Conservation (phyloP, 2,888 invertebrate species). For the Mythimna impura region DNA sequence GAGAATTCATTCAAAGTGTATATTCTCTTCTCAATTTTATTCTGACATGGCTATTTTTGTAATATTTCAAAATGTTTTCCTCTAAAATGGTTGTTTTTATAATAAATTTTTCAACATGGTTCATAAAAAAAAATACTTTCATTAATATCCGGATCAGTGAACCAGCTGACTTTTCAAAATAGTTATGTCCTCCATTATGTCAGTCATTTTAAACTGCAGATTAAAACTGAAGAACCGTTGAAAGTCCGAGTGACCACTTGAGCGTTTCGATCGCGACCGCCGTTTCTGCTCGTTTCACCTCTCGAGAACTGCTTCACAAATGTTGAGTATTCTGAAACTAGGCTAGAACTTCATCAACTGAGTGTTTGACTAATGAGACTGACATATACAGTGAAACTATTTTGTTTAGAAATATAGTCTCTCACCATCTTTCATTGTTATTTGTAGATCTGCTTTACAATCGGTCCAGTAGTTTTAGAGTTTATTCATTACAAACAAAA, state of each 20-base stretch:
- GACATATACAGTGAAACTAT: neutral
- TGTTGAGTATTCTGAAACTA: constrained; percentile 43
- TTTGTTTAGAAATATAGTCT: neutral
- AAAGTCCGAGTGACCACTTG: constrained; percentile 26
- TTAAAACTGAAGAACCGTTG: constrained; percentile 5
- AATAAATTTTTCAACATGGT: neutral
- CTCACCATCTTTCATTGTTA: neutral
- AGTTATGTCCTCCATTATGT: neutral
- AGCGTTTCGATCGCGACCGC: constrained; percentile 38
- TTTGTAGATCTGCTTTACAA: too few species aligned
- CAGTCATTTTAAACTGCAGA: constrained; percentile 1
- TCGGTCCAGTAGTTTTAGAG: too few species aligned
- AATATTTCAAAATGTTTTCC: neutral
- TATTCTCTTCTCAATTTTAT: too few species aligned
- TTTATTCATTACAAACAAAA: too few species aligned
- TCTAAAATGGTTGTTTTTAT: neutral
- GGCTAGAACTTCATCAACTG: constrained; percentile 26
- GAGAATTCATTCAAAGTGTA: too few species aligned
- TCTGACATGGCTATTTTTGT: too few species aligned
- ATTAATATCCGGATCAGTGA: neutral
- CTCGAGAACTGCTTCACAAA: constrained; percentile 30
- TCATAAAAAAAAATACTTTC: neutral
- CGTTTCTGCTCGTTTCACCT: constrained; percentile 37
- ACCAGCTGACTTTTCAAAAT: neutral
- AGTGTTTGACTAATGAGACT: constrained; percentile 15